phyloP scores from a whole-genome alignment of 53 echinoderm and acorn worm genomes.

The Holothuria leucospilota region DNA sequence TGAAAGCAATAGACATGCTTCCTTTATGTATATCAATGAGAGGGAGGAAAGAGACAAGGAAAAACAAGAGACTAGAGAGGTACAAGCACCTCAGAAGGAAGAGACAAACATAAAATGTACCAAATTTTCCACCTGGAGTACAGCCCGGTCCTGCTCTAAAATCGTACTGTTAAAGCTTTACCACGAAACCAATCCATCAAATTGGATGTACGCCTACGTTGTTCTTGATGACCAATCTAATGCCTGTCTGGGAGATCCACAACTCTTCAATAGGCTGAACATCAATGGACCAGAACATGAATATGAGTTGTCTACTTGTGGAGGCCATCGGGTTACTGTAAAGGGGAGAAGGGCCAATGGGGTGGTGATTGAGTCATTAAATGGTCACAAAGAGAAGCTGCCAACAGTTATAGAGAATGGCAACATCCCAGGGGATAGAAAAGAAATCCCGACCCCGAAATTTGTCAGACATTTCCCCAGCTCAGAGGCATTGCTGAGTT shows the following conservation, averaged over 20 bases:
- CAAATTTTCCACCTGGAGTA: conserved; percentile 19
- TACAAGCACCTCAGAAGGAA: neutral
- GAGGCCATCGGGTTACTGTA: neutral
- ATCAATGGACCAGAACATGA: no score
- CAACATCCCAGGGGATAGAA: no score
- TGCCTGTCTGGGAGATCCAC: conserved; percentile 44
- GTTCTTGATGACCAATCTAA: conserved; percentile 70
- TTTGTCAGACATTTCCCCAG: no score
- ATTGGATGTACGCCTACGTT: conserved; percentile 42
- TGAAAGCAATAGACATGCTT: no score
- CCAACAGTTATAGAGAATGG: no score
- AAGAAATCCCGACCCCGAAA: no score
- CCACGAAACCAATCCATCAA: conserved; percentile 28
- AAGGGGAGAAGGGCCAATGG: conserved; percentile 40
- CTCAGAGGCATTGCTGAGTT: neutral
- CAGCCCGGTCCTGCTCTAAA: conserved; percentile 55
- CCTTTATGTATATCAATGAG: neutral
- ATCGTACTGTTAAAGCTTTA: conserved; percentile 58
- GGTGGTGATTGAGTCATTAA: conserved; percentile 23
- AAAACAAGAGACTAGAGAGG: no score
- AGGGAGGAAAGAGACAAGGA: neutral
- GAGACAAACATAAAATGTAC: conserved; percentile 62
- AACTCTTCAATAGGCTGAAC: conserved; percentile 36
- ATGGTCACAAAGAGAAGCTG: conserved; percentile 50
- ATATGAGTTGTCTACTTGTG: no score